phyloP scores from a whole-genome alignment of 2,888 invertebrate genomes.

The Pegoplata infirma region DNA sequence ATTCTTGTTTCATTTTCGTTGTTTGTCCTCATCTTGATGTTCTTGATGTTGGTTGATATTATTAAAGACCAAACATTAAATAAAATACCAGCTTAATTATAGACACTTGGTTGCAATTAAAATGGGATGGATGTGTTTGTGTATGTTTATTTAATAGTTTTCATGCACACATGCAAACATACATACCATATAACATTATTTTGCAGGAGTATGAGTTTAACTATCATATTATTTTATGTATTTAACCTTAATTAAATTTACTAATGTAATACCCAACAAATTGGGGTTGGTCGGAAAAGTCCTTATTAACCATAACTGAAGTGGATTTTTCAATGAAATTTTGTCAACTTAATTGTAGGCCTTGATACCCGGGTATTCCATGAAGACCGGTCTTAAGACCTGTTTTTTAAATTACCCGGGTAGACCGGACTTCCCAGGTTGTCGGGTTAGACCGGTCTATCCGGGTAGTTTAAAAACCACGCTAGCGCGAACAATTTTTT shows the following conservation, averaged over 20 bases:
- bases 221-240: constrained; percentile 42
- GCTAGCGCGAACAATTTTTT: no score
- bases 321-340: no score
- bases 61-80: constrained; percentile 44
- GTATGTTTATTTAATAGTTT: neutral
- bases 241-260: constrained; percentile 56
- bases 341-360: no score
- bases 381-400: no score
- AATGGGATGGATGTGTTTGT: neutral
- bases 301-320: no score
- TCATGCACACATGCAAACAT: neutral
- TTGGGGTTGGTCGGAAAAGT: no score
- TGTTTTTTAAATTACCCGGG: no score
- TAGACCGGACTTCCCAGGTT: no score
- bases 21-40: constrained; percentile 3
- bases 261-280: constrained; percentile 10
- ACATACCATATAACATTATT: constrained; percentile 8
- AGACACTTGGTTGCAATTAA: constrained; percentile 37
- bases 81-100: constrained; percentile 54
- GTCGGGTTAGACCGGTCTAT: no score
- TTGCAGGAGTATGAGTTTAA: constrained; percentile 7
- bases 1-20: neutral
- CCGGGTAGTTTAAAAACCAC: no score
- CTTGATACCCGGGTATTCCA: no score
- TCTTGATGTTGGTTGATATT: constrained; percentile 36